Base-by-base conservation (phyloP, 2,888 invertebrate genomes). In the Netelia virgata region DNA sequence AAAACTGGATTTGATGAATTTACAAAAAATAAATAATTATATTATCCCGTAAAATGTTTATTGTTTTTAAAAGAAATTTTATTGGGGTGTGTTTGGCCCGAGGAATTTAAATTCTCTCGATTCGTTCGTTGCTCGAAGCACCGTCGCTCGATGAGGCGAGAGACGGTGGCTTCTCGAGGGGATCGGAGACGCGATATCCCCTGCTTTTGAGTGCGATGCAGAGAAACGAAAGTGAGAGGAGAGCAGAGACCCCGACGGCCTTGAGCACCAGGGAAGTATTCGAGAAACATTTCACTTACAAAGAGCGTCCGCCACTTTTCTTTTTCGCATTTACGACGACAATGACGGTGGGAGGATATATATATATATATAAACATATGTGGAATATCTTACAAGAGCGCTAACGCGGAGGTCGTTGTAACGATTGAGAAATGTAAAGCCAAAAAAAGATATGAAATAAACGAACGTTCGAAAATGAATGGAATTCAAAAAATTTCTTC, bases 181-280 rank as follows among this genome's bases (percentile, higher is more conserved):
- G 80, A 47, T 50, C 55, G 82, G 87, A 84, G 80, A 84, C 75
- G 80, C 76, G 81, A 73, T 80, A 76, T 63, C 76, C 72, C 28
- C 64, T 53, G 76, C 68, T 76, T 77, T 76, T 86, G 77, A 81
- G 72, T 55, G 73, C 47, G 84, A 77, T 75, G 83, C 82, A 85
- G 82, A 86, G 86, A 82, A 86, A 90, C 79, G 88, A 91, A 91
- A 91, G 91, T 91, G 91, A 91, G 91, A 91, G 89, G 90, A 88
- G 82, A 88, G 83, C 74, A 70, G 75, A 89, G 87, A 89, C 84
- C 88, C 86, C 79, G 89, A 88, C 89, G 91, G 91, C 91, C 91
- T 91, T 91, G 91, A 89, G 69, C 78, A 75, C 74, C 70, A 61
- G 78, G 79, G 88, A 86, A 83, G 84, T 84, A 83, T 84, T 83